Percentiles rank a stretch among this genome's conserved stretches.
phyloP scores from a whole-genome alignment of 2,113 vertebrate genomes.

The Halichoerus grypus region DNA sequence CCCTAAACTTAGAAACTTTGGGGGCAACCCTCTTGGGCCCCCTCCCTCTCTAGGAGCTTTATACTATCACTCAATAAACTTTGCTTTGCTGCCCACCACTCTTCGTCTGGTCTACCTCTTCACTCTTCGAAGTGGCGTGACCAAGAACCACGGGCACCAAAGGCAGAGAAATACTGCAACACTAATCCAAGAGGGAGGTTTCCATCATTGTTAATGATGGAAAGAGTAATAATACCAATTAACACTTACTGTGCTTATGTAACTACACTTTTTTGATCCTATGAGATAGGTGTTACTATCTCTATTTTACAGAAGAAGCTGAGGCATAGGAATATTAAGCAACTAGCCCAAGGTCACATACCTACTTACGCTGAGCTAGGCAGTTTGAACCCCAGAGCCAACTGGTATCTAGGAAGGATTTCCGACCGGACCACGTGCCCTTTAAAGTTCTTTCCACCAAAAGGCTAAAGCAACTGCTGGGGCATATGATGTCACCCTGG shows the following conservation, averaged over 20 bases:
- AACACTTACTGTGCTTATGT: not conserved
- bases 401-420: not conserved
- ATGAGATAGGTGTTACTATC: not conserved
- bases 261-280: not conserved
- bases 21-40: not conserved
- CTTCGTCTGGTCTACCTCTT: not conserved
- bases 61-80: not conserved
- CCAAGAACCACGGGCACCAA: not conserved
- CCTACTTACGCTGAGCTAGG: not conserved
- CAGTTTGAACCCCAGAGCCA: not conserved
- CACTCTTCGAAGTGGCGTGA: not conserved
- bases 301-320: conserved; percentile 16
- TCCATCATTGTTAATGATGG: not conserved
- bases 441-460: not conserved
- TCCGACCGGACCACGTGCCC: not conserved
- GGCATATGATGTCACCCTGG: not conserved
- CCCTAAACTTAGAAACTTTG: not conserved
- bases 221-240: not conserved
- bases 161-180: not conserved
- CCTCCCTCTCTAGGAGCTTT: not conserved
- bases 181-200: not conserved
- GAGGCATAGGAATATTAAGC: not conserved
- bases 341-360: not conserved
- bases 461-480: not conserved
- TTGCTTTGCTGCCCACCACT: not conserved